Evolutionary conservation across 2,888 invertebrate genomes (phyloP), one percentile per base, ranked within the genome.

Genomic region (Bimastos eiseni): DNA sequence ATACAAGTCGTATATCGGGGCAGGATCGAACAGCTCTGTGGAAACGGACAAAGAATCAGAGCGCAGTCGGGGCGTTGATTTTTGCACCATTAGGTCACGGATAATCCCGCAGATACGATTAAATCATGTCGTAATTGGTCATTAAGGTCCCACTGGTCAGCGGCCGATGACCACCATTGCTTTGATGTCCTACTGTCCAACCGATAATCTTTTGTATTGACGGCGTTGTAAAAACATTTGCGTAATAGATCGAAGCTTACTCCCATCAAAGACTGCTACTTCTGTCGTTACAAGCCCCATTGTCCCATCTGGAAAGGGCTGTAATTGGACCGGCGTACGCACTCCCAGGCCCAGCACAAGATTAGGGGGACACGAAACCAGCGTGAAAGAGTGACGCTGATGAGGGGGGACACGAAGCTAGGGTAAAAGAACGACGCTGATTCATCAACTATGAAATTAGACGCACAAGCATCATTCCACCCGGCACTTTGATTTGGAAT

Each of bases 211-310:
- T 86, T 86, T 86, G 86, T 86, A 21, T 34, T 33, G 86, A 21
- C 17, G 86, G 86, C 86, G 37, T 70, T 70, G 37, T 86, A 86
- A 86, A 86, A 86, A 8, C 86, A 86, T 86, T 86, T 86, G 86
- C 86, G 86, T 86, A 86, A 86, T 86, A 86, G 86, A 86, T 36
- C 34, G 86, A 86, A 86, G 34, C 86, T 36, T 86, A 86, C 21
- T 70, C 70, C 30, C 70, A 70, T 70, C 70, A 70, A 70, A 70
- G 70, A 70, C 30, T 30, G 1, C 30, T 8, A 13, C 4, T 70
- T 70, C 70, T n/a, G 13, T 70, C 70, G n/a, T 11, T 70, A 70
- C 30, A 70, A 70, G 70, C n/a, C 30, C n/a, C 70, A 70, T 70
- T 70, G 70, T 70, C 70, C 55, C 70, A 70, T 70, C 70, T 70